Base-by-base conservation (phyloP, 2,888 invertebrate species). In the Pachliopta kotzebuea region DNA sequence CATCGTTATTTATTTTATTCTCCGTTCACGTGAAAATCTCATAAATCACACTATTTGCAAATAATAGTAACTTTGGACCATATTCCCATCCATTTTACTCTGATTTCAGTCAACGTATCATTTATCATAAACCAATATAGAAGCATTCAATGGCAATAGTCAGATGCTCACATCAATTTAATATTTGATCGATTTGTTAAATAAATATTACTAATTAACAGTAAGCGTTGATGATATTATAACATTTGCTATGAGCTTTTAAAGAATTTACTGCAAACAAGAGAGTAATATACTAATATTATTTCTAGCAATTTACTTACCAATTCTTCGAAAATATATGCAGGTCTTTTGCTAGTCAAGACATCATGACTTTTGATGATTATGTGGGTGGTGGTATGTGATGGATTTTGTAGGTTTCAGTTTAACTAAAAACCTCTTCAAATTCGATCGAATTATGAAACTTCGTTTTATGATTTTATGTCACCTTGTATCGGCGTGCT, bases 1-100 rank as follows among this genome's bases (percentile, higher is more conserved):
- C n/a, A 45, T 45, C n/a, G n/a, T 45, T 45, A 45, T n/a, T 45
- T 45, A 45, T 7, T 45, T n/a, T 45, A 45, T n/a, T 45, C n/a
- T 45, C 18, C n/a, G n/a, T 45, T 45, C 45, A n/a, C 8, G 4
- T 45, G 45, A 3, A 45, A n/a, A 1, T 6, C n/a, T 45, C 45
- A 45, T 45, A 45, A 45, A 45, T 45, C 45, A 45, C 45, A 45
- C 3, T 45, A 45, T 45, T 18, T 45, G 45, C n/a, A 45, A 18
- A 18, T 45, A 45, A 6, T n/a, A 45, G 9, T n/a, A 3, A 26
- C 4, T 45, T 45, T 45, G 18, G 45, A n/a, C 17, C 18, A 45
- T 45, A 45, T 18, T 2, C 45, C 11, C 45, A 45, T 45, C 45
- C 45, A 45, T 45, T 45, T 45, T n/a, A 4, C 45, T 45, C n/a